phyloP scores from a whole-genome alignment of 2,888 invertebrate genomes.

The Scaptomyza tumidula region DNA sequence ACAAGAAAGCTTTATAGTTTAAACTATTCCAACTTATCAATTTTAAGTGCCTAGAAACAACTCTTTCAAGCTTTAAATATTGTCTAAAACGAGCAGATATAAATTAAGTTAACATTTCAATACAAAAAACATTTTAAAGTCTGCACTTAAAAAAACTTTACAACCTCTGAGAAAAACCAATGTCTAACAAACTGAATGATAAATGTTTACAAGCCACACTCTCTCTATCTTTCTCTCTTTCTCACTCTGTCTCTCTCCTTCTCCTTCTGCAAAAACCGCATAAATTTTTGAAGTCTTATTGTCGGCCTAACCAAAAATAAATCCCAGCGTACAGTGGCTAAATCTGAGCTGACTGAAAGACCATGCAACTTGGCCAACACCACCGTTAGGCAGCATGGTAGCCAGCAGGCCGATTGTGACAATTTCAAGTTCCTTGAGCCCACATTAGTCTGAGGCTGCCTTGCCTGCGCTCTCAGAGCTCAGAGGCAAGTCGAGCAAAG shows the following conservation, averaged over 20 bases:
- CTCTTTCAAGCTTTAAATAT: too few relatives aligned
- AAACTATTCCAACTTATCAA: too few relatives aligned
- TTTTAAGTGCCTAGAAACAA: too few relatives aligned
- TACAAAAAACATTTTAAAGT: too few relatives aligned
- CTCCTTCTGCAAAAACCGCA: conserved; percentile 31
- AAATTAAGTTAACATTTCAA: background rate
- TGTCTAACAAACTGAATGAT: conserved; percentile 1
- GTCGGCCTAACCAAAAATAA: conserved; percentile 53
- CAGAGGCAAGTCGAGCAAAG: conserved; percentile 9
- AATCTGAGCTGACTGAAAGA: conserved; percentile 6
- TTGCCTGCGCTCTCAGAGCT: background rate
- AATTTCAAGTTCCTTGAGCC: conserved; percentile 79
- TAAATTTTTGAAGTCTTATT: conserved; percentile 56
- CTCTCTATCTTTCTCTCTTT: background rate
- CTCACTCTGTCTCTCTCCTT: background rate
- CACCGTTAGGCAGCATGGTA: conserved; percentile 62
- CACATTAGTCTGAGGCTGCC: conserved; percentile 57
- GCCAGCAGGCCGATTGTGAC: conserved; percentile 58
- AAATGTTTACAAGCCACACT: background rate
- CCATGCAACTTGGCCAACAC: conserved; percentile 18
- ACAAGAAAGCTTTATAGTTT: too few relatives aligned
- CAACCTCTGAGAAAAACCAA: background rate
- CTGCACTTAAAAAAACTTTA: background rate
- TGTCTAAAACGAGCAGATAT: background rate
- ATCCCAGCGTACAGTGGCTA: conserved; percentile 35